Percentiles rank a stretch among this genome's conserved stretches.
These are phyloP conservation scores for Apostichopus parvimensis DNA, from an alignment of 35 echinoderm and acorn worm species.

Conservation along the genomic window DNA sequence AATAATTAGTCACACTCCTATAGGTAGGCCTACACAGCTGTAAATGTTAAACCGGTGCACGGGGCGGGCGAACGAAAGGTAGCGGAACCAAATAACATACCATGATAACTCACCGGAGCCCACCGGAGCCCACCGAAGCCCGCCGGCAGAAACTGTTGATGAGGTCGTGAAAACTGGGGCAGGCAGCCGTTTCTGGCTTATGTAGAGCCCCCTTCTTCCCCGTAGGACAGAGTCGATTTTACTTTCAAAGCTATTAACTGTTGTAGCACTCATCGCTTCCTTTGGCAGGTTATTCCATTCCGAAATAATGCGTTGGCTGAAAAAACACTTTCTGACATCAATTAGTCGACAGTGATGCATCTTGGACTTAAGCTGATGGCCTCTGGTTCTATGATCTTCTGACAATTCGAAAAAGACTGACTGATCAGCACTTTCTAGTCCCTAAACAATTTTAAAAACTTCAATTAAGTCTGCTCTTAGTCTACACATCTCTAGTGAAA, in stretches of 20 bases:
- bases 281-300: neutral
- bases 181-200: neutral
- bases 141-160: neutral
- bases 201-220: neutral
- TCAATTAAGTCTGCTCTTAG: neutral
- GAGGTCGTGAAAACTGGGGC: neutral
- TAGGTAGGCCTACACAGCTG: too few relatives aligned
- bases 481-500: neutral
- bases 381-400: neutral
- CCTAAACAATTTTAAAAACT: neutral
- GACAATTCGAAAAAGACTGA: neutral
- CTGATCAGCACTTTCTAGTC: neutral
- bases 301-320: neutral
- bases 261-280: neutral
- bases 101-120: too few relatives aligned
- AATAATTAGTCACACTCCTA: too few relatives aligned
- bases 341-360: neutral
- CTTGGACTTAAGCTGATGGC: neutral
- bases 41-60: too few relatives aligned
- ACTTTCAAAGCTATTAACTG: neutral
- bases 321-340: neutral
- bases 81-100: too few relatives aligned
- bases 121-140: neutral
- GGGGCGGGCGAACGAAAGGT: too few relatives aligned
- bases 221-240: neutral